phyloP scores from a whole-genome alignment of 2,113 vertebrate species.

The Hippoglossus stenolepis region DNA sequence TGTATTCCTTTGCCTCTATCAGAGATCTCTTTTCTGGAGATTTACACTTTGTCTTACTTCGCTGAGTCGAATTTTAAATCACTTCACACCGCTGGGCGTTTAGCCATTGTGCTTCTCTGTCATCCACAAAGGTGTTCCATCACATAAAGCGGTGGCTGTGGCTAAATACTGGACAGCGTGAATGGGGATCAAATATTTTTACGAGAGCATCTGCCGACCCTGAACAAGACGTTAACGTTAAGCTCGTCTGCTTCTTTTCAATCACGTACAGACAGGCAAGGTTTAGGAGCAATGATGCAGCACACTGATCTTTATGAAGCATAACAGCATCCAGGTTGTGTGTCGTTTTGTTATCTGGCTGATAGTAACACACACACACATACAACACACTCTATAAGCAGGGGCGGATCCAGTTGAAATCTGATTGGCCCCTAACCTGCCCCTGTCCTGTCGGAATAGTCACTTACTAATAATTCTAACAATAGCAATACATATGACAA shows the following conservation, averaged over 20 bases:
- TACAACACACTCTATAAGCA: too few species aligned
- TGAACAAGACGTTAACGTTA: constrained; percentile 10
- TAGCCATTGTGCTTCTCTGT: constrained; percentile 39
- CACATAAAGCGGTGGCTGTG: constrained; percentile 18
- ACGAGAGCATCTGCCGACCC: constrained; percentile 25
- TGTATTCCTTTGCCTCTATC: background rate
- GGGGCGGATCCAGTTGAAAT: too few species aligned
- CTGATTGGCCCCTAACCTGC: too few species aligned
- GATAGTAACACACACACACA: too few species aligned
- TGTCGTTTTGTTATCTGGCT: background rate
- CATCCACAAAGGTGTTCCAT: constrained; percentile 37
- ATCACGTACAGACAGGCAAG: background rate
- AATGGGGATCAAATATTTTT: constrained; percentile 28
- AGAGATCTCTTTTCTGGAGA: background rate
- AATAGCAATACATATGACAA: too few species aligned
- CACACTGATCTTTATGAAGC: background rate
- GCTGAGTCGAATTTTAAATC: constrained; percentile 40
- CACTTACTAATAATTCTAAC: too few species aligned
- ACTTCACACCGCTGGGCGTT: constrained; percentile 14
- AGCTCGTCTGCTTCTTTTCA: background rate
- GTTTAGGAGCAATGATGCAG: background rate
- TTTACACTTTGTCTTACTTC: constrained; percentile 17
- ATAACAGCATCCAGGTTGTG: background rate
- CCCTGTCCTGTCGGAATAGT: too few species aligned
- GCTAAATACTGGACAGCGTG: constrained; percentile 20